Conservation (phyloP, 2,113 vertebrate species). For the Lamprotornis superbus region DNA sequence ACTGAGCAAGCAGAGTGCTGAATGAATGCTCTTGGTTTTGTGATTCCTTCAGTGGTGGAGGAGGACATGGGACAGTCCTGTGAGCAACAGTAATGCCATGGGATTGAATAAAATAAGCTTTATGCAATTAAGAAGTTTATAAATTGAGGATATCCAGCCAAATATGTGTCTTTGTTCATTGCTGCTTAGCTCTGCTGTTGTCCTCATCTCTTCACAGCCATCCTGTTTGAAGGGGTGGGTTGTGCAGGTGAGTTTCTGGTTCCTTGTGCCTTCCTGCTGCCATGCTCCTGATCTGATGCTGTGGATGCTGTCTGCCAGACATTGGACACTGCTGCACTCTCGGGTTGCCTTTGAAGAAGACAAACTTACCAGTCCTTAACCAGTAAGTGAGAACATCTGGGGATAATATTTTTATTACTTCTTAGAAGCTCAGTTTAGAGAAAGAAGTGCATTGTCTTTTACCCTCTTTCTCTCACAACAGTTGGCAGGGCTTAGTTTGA, state of each 20-base stretch:
- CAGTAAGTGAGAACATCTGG: conserved; percentile 60
- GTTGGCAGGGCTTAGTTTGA: not conserved
- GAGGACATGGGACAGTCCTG: not conserved
- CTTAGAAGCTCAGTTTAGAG: not conserved
- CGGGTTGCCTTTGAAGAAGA: not conserved
- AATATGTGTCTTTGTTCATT: not conserved
- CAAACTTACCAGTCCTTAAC: not conserved
- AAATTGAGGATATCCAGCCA: not conserved
- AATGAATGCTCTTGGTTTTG: not conserved
- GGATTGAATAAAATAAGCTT: not conserved
- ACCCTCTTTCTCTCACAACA: not conserved
- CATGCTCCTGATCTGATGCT: not conserved
- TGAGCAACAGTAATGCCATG: not conserved
- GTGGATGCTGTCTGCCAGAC: not conserved
- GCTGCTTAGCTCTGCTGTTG: not conserved
- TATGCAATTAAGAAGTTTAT: not conserved
- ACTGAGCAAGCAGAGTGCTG: not conserved
- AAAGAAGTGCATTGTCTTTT: not conserved
- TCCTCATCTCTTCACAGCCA: not conserved
- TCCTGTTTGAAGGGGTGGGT: not conserved
- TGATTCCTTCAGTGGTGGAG: not conserved
- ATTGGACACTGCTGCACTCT: not conserved
- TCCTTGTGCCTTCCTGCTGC: not conserved
- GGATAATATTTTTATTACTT: not conserved
- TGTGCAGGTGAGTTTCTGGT: not conserved